Percentiles rank a stretch among this genome's conserved stretches.
Evolutionary conservation across 2,888 invertebrate genomes (phyloP).

Genomic region (Caenorhabditis sulstoni): DNA sequence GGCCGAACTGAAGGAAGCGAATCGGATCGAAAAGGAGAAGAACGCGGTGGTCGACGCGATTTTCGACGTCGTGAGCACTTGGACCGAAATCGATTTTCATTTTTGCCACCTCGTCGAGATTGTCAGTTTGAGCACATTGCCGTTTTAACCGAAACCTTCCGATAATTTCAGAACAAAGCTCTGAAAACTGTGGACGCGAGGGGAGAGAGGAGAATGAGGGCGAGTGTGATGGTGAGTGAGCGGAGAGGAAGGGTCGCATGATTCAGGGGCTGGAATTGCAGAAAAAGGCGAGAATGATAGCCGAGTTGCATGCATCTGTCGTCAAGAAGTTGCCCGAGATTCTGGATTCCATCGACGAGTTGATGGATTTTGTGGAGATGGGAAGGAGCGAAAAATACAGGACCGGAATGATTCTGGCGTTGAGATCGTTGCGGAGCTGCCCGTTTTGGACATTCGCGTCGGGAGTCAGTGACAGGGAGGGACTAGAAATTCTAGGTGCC

Average conservation of each 20-base stretch:
- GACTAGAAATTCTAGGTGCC: too few relatives aligned
- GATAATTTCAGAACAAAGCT: not conserved
- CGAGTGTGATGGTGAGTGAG: not conserved
- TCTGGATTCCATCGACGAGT: not conserved
- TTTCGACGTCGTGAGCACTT: constrained; percentile 24
- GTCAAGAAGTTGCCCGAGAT: not conserved
- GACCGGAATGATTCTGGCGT: not conserved
- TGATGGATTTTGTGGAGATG: not conserved
- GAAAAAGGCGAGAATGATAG: not conserved
- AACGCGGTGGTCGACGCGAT: constrained; percentile 15
- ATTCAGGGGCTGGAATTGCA: not conserved
- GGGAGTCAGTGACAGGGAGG: not conserved
- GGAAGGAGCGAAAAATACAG: not conserved
- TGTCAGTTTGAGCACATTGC: not conserved
- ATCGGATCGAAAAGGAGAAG: not conserved
- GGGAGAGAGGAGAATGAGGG: not conserved
- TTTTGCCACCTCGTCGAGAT: constrained; percentile 22
- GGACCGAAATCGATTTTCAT: constrained; percentile 18
- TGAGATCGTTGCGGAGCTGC: not conserved
- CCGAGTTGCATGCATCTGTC: not conserved
- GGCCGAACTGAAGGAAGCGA: not conserved
- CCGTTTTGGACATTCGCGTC: not conserved
- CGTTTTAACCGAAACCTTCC: too few relatives aligned
- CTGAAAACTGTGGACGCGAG: not conserved
- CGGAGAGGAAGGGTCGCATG: not conserved